Conservation (phyloP, 2,888 invertebrate species). For the Adelognathus sp. region DNA sequence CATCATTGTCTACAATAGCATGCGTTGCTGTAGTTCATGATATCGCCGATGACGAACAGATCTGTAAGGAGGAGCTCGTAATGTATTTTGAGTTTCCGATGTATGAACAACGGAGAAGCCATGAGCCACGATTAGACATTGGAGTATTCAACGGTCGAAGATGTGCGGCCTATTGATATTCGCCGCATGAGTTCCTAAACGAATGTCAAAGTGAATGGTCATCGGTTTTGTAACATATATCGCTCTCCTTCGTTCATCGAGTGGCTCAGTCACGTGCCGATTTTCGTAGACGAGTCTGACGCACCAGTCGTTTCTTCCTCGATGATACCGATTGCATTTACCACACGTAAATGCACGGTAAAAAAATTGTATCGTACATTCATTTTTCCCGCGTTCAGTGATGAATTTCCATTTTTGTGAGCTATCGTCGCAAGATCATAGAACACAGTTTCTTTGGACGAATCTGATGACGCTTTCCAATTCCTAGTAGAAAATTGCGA, state of each 20-base stretch:
- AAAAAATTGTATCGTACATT: no score
- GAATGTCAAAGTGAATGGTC: slow-evolving; percentile 25
- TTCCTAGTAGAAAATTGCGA: no score
- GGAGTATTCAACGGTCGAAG: slow-evolving; percentile 18
- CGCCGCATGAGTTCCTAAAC: slow-evolving; percentile 26
- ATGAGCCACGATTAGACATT: slow-evolving; percentile 15
- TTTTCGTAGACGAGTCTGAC: neutral
- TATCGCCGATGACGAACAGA: neutral
- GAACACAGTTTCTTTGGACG: no score
- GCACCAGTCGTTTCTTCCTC: slow-evolving; percentile 13
- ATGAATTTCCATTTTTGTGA: no score
- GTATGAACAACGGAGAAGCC: neutral
- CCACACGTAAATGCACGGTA: no score
- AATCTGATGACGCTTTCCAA: no score
- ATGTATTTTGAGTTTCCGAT: neutral
- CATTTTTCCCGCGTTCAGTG: no score
- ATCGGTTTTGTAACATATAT: neutral
- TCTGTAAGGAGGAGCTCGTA: neutral
- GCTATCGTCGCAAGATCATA: no score
- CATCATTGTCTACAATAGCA: slow-evolving; percentile 38
- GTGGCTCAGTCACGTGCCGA: slow-evolving; percentile 17
- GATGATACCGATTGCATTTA: slow-evolving; percentile 24
- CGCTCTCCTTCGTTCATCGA: slow-evolving; percentile 1
- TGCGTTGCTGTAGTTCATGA: slow-evolving; percentile 4
- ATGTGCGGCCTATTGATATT: slow-evolving; percentile 28